Percentiles rank a stretch among this genome's conserved stretches.
Evolutionary conservation across 2,888 invertebrate species (phyloP).

Genomic region (Tetragonula carbonaria): DNA sequence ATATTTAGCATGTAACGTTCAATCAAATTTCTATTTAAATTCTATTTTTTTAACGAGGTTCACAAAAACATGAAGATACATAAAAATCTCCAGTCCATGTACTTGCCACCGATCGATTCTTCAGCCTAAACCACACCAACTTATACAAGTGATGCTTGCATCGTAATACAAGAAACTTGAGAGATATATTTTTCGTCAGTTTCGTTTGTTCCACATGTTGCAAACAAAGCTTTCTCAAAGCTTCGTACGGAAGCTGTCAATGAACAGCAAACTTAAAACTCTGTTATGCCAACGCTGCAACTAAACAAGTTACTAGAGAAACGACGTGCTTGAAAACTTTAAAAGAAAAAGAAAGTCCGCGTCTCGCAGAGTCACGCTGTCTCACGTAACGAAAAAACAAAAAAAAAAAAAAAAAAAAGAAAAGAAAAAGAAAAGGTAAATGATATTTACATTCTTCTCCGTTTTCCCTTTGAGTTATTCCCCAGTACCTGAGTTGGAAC

Average conservation of each 20-base stretch:
- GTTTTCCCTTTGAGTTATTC: background rate
- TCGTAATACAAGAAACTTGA: background rate
- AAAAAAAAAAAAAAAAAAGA: background rate
- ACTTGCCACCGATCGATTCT: too few relatives aligned
- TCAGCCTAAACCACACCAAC: too few relatives aligned
- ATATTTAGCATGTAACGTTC: too few relatives aligned
- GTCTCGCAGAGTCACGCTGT: background rate
- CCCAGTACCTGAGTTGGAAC: background rate
- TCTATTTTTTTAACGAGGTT: too few relatives aligned
- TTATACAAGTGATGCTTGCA: too few relatives aligned
- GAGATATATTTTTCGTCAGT: background rate
- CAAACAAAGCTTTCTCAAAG: background rate
- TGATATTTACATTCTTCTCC: conserved; percentile 14
- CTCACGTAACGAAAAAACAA: background rate
- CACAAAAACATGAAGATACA: too few relatives aligned
- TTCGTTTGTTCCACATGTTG: background rate
- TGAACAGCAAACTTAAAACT: background rate
- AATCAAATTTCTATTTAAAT: too few relatives aligned
- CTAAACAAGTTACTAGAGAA: background rate
- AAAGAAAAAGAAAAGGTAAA: background rate
- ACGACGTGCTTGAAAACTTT: background rate
- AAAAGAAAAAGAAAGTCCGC: background rate
- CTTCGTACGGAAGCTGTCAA: background rate
- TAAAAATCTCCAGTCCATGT: too few relatives aligned
- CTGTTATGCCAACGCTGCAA: background rate